Evolutionary conservation across 2,113 vertebrate genomes (phyloP), one percentile per base, ranked within the genome.

Genomic region (Elaphurus davidianus): DNA sequence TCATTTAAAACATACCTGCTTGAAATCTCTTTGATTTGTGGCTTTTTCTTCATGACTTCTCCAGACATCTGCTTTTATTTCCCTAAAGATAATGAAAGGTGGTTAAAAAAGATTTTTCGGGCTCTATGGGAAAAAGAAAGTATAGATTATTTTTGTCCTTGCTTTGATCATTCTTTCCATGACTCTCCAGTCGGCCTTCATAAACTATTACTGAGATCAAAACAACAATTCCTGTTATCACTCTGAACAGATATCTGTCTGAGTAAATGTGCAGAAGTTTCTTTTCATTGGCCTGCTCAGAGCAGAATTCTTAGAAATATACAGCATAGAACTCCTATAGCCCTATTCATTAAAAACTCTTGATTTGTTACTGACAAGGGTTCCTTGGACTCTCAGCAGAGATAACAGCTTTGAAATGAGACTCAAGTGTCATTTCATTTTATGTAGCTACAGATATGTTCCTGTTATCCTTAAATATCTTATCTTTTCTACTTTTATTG

Each of bases 61-160:
- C 78, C 85, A 98, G 97, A 98, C 93, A 98, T 84, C 27, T 15
- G 30, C 59, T 98, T 94, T 86, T 97, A 98, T 97, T 98, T 98
- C 88, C 94, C 67, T 95, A 45, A 96, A 96, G 50, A 92, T 36
- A 97, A 79, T 94, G 91, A 97, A 71, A 92, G 90, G 90, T 95
- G 12, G 13, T 62, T 52, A 88, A 62, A 94, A 93, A 64, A 83
- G 88, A 95, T 94, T 98, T 95, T 74, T 10, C 14, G 60, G 43
- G 0, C 0, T 94, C 86, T 94, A 64, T 30, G 40, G 59, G 45
- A 76, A 82, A 98, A 93, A 95, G 33, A 93, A 79, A 83, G 94
- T 96, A 60, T 87, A 89, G 67, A 97, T 84, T 40, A 92, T 91
- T 98, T 0, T 2, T 96, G 94, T 97, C 60, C 92, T 81, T 96